Evolutionary conservation across 2,113 vertebrate species (phyloP).

Genomic region (Corvus hawaiiensis): DNA sequence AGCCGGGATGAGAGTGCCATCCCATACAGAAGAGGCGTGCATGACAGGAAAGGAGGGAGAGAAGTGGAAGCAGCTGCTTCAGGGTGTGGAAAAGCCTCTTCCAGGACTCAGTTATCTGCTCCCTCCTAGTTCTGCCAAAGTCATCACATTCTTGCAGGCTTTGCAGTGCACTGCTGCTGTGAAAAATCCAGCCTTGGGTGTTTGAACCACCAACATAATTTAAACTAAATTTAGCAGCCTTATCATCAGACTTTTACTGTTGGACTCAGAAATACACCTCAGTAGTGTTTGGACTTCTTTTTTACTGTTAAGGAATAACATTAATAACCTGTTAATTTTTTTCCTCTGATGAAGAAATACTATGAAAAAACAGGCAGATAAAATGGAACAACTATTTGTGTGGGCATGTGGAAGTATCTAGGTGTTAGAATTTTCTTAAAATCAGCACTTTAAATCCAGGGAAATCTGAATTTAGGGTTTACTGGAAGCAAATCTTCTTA

Average conservation of each 20-base stretch:
- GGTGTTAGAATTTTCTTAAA: neutral
- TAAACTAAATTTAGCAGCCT: neutral
- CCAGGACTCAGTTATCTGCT: neutral
- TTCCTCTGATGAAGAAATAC: neutral
- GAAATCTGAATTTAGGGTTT: neutral
- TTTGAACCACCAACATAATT: neutral
- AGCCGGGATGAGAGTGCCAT: neutral
- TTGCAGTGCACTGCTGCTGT: neutral
- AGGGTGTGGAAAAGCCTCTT: rapidly evolving
- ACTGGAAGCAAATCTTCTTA: neutral
- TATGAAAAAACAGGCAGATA: neutral
- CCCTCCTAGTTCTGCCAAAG: neutral
- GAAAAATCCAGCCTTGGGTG: neutral
- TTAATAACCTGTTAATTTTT: neutral
- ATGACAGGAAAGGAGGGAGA: neutral
- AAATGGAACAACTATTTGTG: neutral
- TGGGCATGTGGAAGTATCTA: neutral
- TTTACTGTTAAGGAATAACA: neutral
- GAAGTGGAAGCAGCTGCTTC: neutral
- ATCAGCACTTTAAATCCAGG: neutral
- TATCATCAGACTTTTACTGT: neutral
- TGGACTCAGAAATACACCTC: neutral
- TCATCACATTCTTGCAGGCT: neutral
- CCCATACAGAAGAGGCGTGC: rapidly evolving
- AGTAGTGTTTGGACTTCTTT: neutral